Base-by-base conservation (phyloP, 2,113 vertebrate species). In the Rattus rattus region DNA sequence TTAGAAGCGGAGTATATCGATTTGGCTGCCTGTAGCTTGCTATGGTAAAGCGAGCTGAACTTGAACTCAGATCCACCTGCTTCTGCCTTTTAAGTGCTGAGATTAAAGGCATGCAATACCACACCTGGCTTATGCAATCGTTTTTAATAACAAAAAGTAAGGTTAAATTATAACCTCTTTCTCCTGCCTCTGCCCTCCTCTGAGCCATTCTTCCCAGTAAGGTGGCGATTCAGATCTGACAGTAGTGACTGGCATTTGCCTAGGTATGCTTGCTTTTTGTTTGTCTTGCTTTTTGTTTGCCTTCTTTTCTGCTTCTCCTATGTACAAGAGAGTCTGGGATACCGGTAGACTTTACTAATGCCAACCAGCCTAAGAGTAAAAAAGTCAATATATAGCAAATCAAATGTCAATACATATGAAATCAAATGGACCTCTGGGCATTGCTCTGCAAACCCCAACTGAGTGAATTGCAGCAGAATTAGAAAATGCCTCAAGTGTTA, bases 101-200 rank as follows among this genome's bases (percentile, higher is more conserved):
- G 22, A 39, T 61, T 39, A 26, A 76, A 47, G 43, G 10, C 73
- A 26, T 6, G 73, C 11, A 54, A 11, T 11, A 73, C 43, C 11
- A 47, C 24, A 7, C 76, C 59, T 65, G 81, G 22, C 39, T 30
- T 19, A 63, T 10, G 24, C 81, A 43, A 43, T 63, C 7, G 16
- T 56, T 95, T 94, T 87, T 2, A 94, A 61, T 94, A 43, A 72
- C 83, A 93, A 94, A 90, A 85, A 52, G 30, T 85, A 65, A 75
- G 47, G 24, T n/a, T 67, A 3, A 72, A 56, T 26, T 90, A 17
- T 54, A 12, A 47, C 67, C 39, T 95, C 77, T 92, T 80, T 22
- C 43, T 84, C 85, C 56, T 52, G 5, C 69, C 67, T 72, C 33
- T 59, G 2, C 24, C 28, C 43, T 16, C 79, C 61, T 43, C 17